Conservation (phyloP, 2,888 invertebrate species). For the Diogma glabrata region DNA sequence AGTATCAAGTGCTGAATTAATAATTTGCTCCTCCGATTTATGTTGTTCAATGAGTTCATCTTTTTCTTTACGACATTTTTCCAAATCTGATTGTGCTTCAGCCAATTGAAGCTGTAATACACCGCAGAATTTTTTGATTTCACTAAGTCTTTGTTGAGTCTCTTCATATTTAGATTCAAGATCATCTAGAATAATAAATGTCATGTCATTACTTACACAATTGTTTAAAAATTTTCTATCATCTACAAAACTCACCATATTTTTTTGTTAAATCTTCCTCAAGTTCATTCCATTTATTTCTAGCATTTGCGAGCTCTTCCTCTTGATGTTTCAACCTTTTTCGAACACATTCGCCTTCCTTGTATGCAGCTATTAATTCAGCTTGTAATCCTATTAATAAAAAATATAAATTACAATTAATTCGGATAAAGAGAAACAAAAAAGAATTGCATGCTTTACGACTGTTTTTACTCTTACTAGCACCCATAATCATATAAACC, state of each 20-base stretch:
- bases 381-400: slow-evolving; percentile 30
- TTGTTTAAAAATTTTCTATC: neutral
- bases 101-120: slow-evolving; percentile 32
- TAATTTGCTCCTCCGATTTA: slow-evolving; percentile 40
- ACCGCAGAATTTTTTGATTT: slow-evolving; percentile 36
- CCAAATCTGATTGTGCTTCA: slow-evolving; percentile 29
- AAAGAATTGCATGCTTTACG: no score
- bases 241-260: slow-evolving; percentile 28
- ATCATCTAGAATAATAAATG: slow-evolving; percentile 34
- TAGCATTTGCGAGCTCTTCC: slow-evolving; percentile 30
- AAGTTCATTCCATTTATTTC: slow-evolving; percentile 31
- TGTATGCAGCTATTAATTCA: slow-evolving; percentile 32
- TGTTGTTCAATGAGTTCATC: slow-evolving; percentile 39
- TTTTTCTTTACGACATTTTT: slow-evolving; percentile 32
- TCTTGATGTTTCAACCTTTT: slow-evolving; percentile 33
- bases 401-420: neutral
- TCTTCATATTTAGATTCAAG: slow-evolving; percentile 39
- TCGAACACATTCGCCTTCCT: slow-evolving; percentile 35
- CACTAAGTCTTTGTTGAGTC: slow-evolving; percentile 39
- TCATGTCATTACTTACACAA: slow-evolving; percentile 5
- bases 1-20: slow-evolving; percentile 44
- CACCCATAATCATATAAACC: no score
- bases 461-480: no score
- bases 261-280: slow-evolving; percentile 32
- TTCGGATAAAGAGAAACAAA: no score